Evolutionary conservation across 2,888 invertebrate genomes (phyloP).

Genomic region (Eucera pruinosa): DNA sequence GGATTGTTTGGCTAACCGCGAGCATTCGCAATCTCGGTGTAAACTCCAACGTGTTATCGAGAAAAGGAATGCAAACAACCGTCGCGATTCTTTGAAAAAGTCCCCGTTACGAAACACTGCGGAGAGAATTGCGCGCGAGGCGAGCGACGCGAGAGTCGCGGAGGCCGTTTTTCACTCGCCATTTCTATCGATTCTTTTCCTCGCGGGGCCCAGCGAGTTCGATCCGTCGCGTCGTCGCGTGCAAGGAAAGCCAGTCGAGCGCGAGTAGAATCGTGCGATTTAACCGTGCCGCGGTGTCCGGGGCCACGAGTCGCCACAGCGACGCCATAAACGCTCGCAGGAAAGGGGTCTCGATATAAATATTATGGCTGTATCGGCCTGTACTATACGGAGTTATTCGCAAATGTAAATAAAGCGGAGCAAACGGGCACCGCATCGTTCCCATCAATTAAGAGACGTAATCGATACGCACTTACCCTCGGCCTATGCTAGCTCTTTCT

Average conservation of each 20-base stretch:
- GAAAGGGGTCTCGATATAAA: constrained; percentile 52
- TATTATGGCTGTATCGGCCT: constrained; percentile 66
- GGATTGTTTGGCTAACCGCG: constrained; percentile 27
- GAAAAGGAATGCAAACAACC: constrained; percentile 42
- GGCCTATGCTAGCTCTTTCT: neutral
- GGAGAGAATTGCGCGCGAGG: neutral
- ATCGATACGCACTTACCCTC: constrained; percentile 54
- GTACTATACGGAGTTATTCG: constrained; percentile 55
- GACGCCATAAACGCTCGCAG: constrained; percentile 57
- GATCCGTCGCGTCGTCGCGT: no score
- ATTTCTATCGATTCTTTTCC: neutral
- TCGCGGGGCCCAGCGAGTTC: neutral
- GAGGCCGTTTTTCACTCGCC: neutral
- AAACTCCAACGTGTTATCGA: constrained; percentile 18
- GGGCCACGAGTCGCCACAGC: constrained; percentile 43
- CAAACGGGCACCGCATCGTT: constrained; percentile 40
- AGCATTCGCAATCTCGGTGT: constrained; percentile 10
- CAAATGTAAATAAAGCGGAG: constrained; percentile 63
- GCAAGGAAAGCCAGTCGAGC: no score
- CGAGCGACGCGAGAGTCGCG: neutral
- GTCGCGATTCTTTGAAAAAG: constrained; percentile 33
- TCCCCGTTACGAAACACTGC: constrained; percentile 33
- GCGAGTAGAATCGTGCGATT: no score
- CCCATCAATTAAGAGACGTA: constrained; percentile 62
- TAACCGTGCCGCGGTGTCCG: no score